These are phyloP conservation scores for Prietella phreatophila DNA, from an alignment of 2,113 vertebrate species.

Conservation along the genomic window DNA sequence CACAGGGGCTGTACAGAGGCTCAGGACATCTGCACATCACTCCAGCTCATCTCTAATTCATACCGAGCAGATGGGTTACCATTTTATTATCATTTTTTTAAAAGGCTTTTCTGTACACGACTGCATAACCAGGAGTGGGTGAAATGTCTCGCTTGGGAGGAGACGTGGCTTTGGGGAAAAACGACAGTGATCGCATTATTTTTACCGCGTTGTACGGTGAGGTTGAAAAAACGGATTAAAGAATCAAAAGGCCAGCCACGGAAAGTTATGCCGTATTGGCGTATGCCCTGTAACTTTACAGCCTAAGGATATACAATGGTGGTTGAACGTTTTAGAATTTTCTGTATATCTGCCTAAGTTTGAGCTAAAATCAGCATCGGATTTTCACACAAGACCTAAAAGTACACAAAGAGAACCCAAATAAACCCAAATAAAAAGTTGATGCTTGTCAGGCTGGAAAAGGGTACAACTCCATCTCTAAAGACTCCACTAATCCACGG, in stretches of 20 bases:
- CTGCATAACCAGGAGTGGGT: constrained; percentile 33
- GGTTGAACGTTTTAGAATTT: no score
- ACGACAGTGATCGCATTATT: neutral
- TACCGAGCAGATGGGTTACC: constrained; percentile 51
- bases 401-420: no score
- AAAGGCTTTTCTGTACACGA: constrained; percentile 29
- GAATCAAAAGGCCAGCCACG: neutral
- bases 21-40: constrained; percentile 48
- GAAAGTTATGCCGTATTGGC: neutral
- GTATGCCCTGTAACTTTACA: neutral
- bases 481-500: no score
- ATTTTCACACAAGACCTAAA: no score
- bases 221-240: neutral
- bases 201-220: neutral
- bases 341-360: no score
- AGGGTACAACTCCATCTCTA: no score
- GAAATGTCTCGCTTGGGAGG: neutral
- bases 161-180: neutral
- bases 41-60: constrained; percentile 55
- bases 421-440: no score
- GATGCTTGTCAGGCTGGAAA: no score
- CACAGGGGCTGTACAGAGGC: constrained; percentile 29
- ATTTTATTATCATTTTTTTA: constrained; percentile 17
- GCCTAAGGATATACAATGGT: neutral
- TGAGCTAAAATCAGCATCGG: no score